A percentile compares a stretch with the other conserved stretches of the same genome.
These are phyloP conservation scores for Clusia tigrina DNA, from an alignment of 2,888 invertebrate genomes.

Conservation along the genomic window DNA sequence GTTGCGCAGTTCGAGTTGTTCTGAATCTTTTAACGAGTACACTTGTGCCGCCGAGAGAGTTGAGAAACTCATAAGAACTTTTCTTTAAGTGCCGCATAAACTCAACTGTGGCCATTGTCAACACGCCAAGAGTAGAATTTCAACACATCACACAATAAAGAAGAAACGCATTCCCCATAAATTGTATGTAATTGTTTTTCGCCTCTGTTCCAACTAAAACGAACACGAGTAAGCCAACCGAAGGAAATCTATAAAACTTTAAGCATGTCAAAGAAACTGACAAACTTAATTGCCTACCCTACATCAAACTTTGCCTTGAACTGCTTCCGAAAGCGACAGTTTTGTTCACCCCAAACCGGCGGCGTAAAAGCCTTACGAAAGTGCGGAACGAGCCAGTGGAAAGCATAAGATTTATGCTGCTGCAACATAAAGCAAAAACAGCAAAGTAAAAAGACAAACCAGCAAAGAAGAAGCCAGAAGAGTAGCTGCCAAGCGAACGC, in stretches of 20 bases:
- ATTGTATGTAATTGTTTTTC: neutral
- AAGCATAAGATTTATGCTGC: neutral
- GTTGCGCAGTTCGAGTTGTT: too few species aligned
- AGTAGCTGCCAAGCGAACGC: neutral
- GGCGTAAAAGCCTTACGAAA: too few species aligned
- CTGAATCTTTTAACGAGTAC: too few species aligned
- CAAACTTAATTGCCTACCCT: neutral
- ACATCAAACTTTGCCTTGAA: neutral
- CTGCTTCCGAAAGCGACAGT: neutral
- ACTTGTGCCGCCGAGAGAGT: too few species aligned
- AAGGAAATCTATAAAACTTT: neutral
- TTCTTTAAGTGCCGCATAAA: neutral
- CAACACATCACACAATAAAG: neutral
- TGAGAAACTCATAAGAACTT: too few species aligned
- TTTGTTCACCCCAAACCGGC: neutral
- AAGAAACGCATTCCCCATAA: neutral
- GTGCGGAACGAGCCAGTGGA: too few species aligned
- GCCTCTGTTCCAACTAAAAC: neutral
- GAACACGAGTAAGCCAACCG: too few species aligned
- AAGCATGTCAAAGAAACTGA: neutral
- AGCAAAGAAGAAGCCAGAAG: neutral
- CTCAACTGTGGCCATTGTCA: neutral
- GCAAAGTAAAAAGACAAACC: neutral
- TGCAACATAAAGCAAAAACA: neutral
- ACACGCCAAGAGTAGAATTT: neutral